Percentiles rank a stretch among this genome's conserved stretches.
Evolutionary conservation across 2,888 invertebrate genomes (phyloP).

Genomic region (Tenodera sinensis): DNA sequence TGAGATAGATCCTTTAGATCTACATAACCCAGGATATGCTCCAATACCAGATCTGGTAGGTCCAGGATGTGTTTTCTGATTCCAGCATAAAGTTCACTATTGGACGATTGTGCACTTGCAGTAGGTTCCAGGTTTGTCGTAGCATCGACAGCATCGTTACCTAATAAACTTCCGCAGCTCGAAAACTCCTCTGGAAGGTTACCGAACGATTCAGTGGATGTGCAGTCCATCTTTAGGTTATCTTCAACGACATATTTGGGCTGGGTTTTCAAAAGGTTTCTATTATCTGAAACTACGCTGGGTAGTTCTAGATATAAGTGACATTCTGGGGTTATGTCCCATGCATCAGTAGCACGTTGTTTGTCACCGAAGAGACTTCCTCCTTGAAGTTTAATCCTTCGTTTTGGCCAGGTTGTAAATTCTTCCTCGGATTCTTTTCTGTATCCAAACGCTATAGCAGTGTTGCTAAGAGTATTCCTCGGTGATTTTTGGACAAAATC

Average conservation of each 20-base stretch:
- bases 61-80: not conserved
- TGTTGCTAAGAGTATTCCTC: not conserved
- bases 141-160: not conserved
- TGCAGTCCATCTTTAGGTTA: no score
- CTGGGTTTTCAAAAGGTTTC: not conserved
- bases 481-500: not conserved
- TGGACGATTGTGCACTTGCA: not conserved
- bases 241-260: no score
- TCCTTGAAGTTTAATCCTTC: not conserved
- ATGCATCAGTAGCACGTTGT: not conserved
- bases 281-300: not conserved
- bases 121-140: not conserved
- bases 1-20: not conserved
- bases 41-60: not conserved
- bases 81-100: not conserved
- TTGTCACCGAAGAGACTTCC: not conserved
- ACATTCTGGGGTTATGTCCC: not conserved
- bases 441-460: not conserved
- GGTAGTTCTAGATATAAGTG: not conserved
- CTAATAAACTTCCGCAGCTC: not conserved
- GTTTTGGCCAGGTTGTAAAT: not conserved
- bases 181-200: not conserved
- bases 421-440: not conserved
- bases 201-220: not conserved
- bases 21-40: not conserved